A percentile compares a stretch with the other conserved stretches of the same genome.
These are phyloP conservation scores for Vireo griseus DNA, from an alignment of 2,797 vertebrate genomes.

Conservation along the genomic window DNA sequence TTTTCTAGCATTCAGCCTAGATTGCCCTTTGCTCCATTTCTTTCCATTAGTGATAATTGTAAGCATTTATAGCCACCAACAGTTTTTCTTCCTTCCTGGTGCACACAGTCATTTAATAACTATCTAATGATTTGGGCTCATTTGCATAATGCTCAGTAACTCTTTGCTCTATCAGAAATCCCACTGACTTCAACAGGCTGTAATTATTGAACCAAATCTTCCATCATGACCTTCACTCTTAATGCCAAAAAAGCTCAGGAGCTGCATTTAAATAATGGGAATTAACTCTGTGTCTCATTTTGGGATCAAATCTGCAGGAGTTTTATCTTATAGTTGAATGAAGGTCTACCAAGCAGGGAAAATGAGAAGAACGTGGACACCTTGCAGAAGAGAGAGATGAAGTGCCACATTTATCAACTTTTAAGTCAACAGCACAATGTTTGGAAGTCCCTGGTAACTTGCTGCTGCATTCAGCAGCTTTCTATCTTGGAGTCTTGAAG, in stretches of 20 bases:
- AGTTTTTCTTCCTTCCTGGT: not conserved
- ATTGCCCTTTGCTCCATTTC: not conserved
- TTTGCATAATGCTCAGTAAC: not conserved
- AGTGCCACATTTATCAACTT: not conserved
- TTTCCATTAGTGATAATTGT: not conserved
- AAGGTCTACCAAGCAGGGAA: not conserved
- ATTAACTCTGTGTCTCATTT: not conserved
- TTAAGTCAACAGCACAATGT: not conserved
- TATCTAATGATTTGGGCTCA: not conserved
- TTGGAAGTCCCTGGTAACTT: not conserved
- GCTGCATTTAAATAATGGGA: not conserved
- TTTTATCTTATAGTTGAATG: not conserved
- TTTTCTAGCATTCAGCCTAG: not conserved
- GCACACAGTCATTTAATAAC: not conserved
- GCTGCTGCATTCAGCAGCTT: not conserved
- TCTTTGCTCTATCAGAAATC: not conserved
- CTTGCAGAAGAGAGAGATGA: not conserved
- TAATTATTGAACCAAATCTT: not conserved
- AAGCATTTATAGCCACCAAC: not conserved
- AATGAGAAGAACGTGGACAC: not conserved
- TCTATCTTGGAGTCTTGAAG: not conserved
- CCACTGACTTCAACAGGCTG: not conserved
- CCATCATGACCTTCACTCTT: not conserved
- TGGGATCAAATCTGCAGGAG: not conserved
- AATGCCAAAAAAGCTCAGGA: not conserved